These are phyloP conservation scores for Leptinotarsa juncta DNA, from an alignment of 2,888 invertebrate species.

Conservation along the genomic window DNA sequence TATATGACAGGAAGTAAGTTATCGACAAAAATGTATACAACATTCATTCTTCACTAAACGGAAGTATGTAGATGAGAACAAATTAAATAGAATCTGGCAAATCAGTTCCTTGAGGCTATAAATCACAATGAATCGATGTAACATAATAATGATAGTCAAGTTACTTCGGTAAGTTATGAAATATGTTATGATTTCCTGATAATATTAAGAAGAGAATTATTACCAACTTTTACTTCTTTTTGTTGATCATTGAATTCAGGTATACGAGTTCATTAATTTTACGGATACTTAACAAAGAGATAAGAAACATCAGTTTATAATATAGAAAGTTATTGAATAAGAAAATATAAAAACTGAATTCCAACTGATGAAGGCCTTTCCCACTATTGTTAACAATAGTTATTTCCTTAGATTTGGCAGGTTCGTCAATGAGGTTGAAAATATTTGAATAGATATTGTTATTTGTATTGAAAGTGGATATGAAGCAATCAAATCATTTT, in stretches of 20 bases:
- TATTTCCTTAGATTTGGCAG: background rate
- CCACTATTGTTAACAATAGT: background rate
- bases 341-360: background rate
- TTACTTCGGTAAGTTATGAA: background rate
- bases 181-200: constrained; percentile 5
- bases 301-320: background rate
- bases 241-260: constrained; percentile 9
- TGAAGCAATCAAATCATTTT: background rate
- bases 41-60: background rate
- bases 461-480: background rate
- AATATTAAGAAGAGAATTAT: background rate
- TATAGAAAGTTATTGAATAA: constrained; percentile 16
- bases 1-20: too few relatives aligned
- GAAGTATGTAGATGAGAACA: background rate
- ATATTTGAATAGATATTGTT: background rate
- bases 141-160: background rate
- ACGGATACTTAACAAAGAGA: constrained; percentile 15
- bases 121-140: background rate
- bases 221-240: constrained; percentile 17
- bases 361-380: background rate
- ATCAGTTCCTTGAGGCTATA: background rate
- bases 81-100: background rate
- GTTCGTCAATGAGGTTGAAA: background rate
- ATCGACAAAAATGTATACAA: background rate
- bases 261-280: constrained; percentile 6